Evolutionary conservation across 2,888 invertebrate genomes (phyloP).

Genomic region (Perithous albicinctus): DNA sequence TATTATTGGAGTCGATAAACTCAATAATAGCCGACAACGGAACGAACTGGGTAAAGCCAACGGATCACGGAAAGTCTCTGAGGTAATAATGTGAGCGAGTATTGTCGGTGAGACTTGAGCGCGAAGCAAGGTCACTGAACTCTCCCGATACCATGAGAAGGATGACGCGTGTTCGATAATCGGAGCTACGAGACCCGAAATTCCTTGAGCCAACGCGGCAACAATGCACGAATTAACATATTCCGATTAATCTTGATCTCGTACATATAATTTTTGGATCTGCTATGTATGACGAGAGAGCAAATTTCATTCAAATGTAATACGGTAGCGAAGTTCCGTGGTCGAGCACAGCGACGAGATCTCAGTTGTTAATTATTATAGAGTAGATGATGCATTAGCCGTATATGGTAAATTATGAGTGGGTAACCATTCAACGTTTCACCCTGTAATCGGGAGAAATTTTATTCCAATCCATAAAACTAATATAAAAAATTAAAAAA

Average conservation of each 20-base stretch:
- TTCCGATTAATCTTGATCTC: neutral
- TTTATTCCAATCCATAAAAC: no score
- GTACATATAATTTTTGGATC: neutral
- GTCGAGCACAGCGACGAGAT: neutral
- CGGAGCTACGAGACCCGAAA: neutral
- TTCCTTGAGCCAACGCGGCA: neutral
- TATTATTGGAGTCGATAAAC: conserved; percentile 50
- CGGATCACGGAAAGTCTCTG: neutral
- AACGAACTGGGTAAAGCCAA: conserved; percentile 7
- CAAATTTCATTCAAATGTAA: neutral
- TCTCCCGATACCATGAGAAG: neutral
- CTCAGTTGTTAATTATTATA: neutral
- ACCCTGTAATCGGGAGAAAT: no score
- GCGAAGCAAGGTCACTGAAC: conserved; percentile 1
- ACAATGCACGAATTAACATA: conserved; percentile 4
- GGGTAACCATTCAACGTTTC: no score
- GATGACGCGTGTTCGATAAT: neutral
- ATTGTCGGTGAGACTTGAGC: neutral
- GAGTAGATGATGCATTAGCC: no score
- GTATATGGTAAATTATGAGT: no score
- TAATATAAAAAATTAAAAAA: no score
- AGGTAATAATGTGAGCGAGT: conserved; percentile 3
- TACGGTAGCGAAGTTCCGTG: neutral
- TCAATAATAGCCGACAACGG: conserved; percentile 9
- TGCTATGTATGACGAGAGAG: neutral